Evolutionary conservation across 37 sponge, comb jelly and placozoan genomes (phyloP).

Genomic region (Crambe crambe): DNA sequence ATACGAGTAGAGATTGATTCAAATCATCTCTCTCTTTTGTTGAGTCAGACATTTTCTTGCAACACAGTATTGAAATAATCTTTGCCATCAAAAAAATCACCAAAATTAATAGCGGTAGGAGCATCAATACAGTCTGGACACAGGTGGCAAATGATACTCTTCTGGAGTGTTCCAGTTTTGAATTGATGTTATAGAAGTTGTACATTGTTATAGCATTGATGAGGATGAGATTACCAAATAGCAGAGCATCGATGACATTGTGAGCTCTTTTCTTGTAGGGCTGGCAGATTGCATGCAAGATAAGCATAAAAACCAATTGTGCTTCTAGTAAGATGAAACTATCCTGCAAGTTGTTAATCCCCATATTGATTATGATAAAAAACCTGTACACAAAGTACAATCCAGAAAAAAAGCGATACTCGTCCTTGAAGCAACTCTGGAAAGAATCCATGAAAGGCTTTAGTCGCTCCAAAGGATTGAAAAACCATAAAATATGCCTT

Average conservation of each 20-base stretch:
- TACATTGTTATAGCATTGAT: constrained; percentile 24
- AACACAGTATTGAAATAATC: no score
- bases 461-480: constrained; percentile 9
- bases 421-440: constrained; percentile 34
- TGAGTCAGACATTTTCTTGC: no score
- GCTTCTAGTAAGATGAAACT: not conserved
- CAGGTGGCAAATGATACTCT: not conserved
- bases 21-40: no score
- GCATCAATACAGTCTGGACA: not conserved
- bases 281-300: not conserved
- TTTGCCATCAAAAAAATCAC: not conserved
- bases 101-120: not conserved
- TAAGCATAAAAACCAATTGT: constrained; percentile 2
- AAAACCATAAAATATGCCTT: not conserved
- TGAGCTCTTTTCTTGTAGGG: constrained; percentile 11
- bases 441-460: constrained; percentile 28
- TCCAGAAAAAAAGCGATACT: constrained; percentile 29
- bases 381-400: constrained; percentile 17
- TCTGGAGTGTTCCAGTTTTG: not conserved
- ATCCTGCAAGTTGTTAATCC: not conserved
- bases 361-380: not conserved
- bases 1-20: no score
- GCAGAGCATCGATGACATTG: constrained; percentile 7
- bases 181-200: not conserved
- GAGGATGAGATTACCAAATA: constrained; percentile 14